Evolutionary conservation across 64 coral and sea anemone genomes (phyloP).

Genomic region (Acropora tenuis): DNA sequence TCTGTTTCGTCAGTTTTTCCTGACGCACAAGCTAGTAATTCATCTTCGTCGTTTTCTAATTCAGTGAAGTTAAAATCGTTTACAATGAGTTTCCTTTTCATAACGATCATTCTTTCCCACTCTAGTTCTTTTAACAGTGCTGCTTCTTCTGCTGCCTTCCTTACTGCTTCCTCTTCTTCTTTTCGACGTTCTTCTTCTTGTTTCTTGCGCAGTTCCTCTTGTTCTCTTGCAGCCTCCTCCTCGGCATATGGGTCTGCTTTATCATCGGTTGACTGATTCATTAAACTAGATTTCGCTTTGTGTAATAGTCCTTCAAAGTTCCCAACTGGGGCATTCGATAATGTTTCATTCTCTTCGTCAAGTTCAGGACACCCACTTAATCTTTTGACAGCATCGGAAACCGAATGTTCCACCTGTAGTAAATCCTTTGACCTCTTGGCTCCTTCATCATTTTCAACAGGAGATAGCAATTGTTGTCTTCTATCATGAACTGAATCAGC

Average conservation of each 20-base stretch:
- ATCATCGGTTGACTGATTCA: neutral
- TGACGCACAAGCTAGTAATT: constrained; percentile 58
- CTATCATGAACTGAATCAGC: constrained; percentile 65
- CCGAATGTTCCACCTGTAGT: constrained; percentile 43
- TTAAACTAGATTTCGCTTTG: constrained; percentile 49
- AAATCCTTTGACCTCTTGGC: constrained; percentile 38
- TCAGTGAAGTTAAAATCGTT: constrained; percentile 99
- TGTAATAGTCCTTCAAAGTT: constrained; percentile 57
- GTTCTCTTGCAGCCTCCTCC: constrained; percentile 55
- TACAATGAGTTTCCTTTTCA: constrained; percentile 91
- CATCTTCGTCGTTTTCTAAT: constrained; percentile 90
- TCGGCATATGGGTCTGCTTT: constrained; percentile 21
- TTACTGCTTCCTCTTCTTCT: constrained; percentile 80
- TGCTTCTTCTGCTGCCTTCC: constrained; percentile 84
- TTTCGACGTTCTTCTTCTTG: constrained; percentile 62
- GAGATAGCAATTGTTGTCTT: constrained; percentile 31
- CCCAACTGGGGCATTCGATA: neutral
- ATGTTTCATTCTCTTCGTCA: constrained; percentile 54
- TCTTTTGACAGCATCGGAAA: constrained; percentile 63
- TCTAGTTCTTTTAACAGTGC: constrained; percentile 85
- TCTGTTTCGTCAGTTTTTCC: constrained; percentile 65
- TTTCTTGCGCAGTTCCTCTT: constrained; percentile 68
- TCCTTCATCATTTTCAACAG: constrained; percentile 30
- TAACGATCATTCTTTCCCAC: constrained; percentile 96
- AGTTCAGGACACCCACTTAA: constrained; percentile 43